phyloP scores from a whole-genome alignment of 2,113 vertebrate species.

The Nothoprocta perdicaria region DNA sequence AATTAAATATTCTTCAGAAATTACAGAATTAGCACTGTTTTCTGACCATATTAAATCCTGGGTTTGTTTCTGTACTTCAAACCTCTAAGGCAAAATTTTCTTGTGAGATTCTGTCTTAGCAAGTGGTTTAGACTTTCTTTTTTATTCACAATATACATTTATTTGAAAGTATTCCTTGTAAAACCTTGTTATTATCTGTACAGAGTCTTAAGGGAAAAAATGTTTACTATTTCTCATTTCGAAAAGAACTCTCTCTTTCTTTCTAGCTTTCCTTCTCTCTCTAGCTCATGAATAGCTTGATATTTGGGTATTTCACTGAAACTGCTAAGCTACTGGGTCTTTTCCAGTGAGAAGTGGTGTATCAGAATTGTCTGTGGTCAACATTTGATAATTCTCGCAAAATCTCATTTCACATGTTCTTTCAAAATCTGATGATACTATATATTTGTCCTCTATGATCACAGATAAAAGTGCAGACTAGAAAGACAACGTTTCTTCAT shows the following conservation, averaged over 20 bases:
- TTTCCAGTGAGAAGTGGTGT: not conserved
- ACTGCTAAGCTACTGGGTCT: not conserved
- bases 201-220: not conserved
- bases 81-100: not conserved
- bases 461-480: not conserved
- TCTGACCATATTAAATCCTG: not conserved
- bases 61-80: not conserved
- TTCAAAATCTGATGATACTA: not conserved
- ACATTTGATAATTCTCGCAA: not conserved
- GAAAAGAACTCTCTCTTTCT: not conserved
- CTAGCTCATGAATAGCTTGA: not conserved
- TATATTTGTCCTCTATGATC: not conserved
- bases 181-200: not conserved
- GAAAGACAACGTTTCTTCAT: rapidly evolving
- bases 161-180: not conserved
- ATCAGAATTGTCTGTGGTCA: rapidly evolving
- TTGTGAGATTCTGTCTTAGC: not conserved
- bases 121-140: not conserved
- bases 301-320: not conserved
- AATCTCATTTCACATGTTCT: not conserved
- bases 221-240: not conserved
- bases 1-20: not conserved
- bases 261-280: not conserved
- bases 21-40: not conserved
- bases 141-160: not conserved